Conservation (phyloP, 2,888 invertebrate species). For the Eupithecia subfuscata region DNA sequence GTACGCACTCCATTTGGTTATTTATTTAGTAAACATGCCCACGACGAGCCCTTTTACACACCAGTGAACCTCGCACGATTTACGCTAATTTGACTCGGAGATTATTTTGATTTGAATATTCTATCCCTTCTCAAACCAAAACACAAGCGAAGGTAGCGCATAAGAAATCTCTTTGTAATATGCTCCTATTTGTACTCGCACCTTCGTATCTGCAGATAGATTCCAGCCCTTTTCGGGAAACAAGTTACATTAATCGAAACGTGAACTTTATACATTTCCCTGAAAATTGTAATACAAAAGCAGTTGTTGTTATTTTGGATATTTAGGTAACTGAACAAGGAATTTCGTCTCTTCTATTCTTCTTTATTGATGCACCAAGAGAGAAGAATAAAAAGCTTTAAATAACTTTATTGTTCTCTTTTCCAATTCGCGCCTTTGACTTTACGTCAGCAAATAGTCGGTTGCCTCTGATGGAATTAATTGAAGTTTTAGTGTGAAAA, state of each 20-base stretch:
- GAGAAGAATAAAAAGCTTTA: neutral
- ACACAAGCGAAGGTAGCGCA: conserved; percentile 26
- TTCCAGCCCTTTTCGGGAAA: neutral
- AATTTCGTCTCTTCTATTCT: too few relatives aligned
- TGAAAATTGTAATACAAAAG: neutral
- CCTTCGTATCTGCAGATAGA: neutral
- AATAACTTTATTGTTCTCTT: conserved; percentile 31
- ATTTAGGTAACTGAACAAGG: neutral
- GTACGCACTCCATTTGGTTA: conserved; percentile 41
- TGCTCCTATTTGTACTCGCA: neutral
- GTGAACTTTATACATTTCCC: neutral
- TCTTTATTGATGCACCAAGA: neutral
- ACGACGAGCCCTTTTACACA: conserved; percentile 42
- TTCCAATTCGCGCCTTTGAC: conserved; percentile 65
- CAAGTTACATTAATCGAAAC: neutral
- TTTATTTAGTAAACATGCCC: conserved; percentile 44
- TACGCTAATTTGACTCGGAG: conserved; percentile 34
- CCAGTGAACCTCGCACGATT: conserved; percentile 39
- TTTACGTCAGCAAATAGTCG: conserved; percentile 58
- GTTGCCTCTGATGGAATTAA: conserved; percentile 71
- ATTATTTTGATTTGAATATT: conserved; percentile 36
- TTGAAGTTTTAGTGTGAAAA: conserved; percentile 74
- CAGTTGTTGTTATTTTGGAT: neutral
- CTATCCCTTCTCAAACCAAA: conserved; percentile 21
- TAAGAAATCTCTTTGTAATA: conserved; percentile 36